phyloP scores from a whole-genome alignment of 2,113 vertebrate species.

The Thunnus thynnus region DNA sequence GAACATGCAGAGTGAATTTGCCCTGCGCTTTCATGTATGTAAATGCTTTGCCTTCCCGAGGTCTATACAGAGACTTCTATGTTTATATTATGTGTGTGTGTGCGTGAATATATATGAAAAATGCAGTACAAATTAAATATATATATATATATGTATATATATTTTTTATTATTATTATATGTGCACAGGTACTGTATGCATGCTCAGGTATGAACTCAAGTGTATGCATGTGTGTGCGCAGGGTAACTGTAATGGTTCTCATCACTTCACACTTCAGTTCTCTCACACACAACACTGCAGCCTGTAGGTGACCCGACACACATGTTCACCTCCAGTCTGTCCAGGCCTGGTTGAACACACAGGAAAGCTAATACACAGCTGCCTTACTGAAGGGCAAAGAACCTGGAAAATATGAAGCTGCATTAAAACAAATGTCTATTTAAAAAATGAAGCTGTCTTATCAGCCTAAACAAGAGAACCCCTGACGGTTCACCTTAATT shows the following conservation, averaged over 20 bases:
- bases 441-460: background rate
- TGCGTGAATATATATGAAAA: background rate
- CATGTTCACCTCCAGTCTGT: conserved; percentile 39
- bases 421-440: background rate
- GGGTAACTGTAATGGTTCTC: conserved; percentile 67
- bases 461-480: background rate
- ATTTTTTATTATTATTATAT: background rate
- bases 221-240: conserved; percentile 11
- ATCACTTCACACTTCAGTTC: conserved; percentile 74
- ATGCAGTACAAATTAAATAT: too few relatives aligned
- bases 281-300: conserved; percentile 44
- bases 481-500: background rate
- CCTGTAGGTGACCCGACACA: conserved; percentile 59
- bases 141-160: too few relatives aligned
- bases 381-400: background rate
- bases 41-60: background rate
- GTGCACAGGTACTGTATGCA: background rate
- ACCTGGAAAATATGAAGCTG: conserved; percentile 20
- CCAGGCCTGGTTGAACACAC: conserved; percentile 3
- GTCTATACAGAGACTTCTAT: conserved; percentile 13
- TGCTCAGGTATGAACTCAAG: background rate
- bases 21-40: background rate
- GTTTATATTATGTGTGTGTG: conserved; percentile 12
- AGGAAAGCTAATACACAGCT: conserved; percentile 17
- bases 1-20: background rate